A percentile compares a stretch with the other conserved stretches of the same genome.
phyloP scores from a whole-genome alignment of 2,797 vertebrate genomes.

The Peromyscus aztecus region DNA sequence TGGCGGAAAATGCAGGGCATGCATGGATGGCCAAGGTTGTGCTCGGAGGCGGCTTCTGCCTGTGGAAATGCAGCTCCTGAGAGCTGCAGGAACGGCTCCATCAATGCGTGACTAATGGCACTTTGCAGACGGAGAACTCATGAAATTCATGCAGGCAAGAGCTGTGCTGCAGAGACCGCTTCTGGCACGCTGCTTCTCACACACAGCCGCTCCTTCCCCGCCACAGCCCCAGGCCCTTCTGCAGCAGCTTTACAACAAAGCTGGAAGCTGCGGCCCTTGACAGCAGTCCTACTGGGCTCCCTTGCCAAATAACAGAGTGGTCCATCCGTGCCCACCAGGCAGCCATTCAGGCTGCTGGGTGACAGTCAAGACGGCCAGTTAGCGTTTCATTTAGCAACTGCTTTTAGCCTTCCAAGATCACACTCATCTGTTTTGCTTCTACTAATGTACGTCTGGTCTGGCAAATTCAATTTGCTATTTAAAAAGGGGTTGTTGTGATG shows the following conservation, averaged over 20 bases:
- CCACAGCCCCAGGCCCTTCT: not conserved
- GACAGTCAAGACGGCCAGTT: not conserved
- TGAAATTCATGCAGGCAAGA: not conserved
- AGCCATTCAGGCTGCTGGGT: not conserved
- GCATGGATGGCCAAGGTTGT: not conserved
- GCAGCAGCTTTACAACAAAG: not conserved
- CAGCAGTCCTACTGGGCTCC: not conserved
- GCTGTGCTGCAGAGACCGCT: conserved; percentile 41
- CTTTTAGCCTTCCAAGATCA: conserved; percentile 29
- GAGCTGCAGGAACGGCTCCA: not conserved
- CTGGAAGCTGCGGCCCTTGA: not conserved
- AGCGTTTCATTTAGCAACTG: not conserved
- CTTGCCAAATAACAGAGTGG: not conserved
- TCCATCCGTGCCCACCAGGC: not conserved
- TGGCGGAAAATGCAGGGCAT: not conserved
- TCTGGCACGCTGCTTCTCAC: not conserved
- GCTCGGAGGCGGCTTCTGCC: conserved; percentile 8
- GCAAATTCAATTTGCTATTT: conserved; percentile 54
- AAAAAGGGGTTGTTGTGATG: conserved; percentile 3
- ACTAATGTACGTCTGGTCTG: conserved; percentile 50
- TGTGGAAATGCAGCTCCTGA: conserved; percentile 34
- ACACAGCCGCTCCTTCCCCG: not conserved
- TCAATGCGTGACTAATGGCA: conserved; percentile 32
- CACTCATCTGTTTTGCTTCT: not conserved
- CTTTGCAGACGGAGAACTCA: not conserved